Percentiles rank a stretch among this genome's conserved stretches.
phyloP scores from a whole-genome alignment of 1,140 invertebrate genomes.

The Venturia canescens region DNA sequence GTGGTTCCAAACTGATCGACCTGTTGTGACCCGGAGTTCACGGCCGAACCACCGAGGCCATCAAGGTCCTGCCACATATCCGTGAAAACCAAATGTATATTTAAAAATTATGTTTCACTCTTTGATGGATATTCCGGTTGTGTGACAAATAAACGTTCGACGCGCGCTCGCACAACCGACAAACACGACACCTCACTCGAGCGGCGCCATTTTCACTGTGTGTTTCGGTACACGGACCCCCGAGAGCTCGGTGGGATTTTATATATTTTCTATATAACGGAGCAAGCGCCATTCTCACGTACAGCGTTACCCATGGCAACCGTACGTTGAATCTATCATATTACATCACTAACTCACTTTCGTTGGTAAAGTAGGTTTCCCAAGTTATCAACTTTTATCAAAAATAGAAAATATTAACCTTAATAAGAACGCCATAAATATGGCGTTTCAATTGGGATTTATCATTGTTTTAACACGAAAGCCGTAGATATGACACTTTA shows the following conservation, averaged over 20 bases:
- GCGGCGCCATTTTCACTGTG: slow-evolving; percentile 72
- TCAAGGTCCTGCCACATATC: slow-evolving; percentile 75
- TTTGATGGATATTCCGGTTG: neutral
- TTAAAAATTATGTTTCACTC: slow-evolving; percentile 42
- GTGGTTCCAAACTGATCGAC: slow-evolving; percentile 72
- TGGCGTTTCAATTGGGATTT: no score
- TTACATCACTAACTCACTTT: no score
- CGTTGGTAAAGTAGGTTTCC: no score
- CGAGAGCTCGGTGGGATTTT: slow-evolving; percentile 14
- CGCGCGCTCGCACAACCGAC: slow-evolving; percentile 61
- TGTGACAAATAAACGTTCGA: slow-evolving; percentile 2
- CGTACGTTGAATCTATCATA: slow-evolving; percentile 29
- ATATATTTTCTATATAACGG: slow-evolving; percentile 19
- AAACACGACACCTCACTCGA: slow-evolving; percentile 67
- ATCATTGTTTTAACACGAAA: no score
- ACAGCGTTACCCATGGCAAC: slow-evolving; percentile 39
- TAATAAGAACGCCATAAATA: no score
- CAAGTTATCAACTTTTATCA: no score
- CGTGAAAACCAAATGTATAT: slow-evolving; percentile 49
- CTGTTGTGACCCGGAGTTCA: slow-evolving; percentile 70
- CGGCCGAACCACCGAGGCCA: slow-evolving; percentile 66
- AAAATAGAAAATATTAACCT: no score
- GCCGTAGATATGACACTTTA: no score
- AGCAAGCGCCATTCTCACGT: slow-evolving; percentile 32
- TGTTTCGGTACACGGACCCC: slow-evolving; percentile 21